These are phyloP conservation scores for Didymodactylos carnosus DNA, from an alignment of 2,888 invertebrate genomes.

Conservation along the genomic window DNA sequence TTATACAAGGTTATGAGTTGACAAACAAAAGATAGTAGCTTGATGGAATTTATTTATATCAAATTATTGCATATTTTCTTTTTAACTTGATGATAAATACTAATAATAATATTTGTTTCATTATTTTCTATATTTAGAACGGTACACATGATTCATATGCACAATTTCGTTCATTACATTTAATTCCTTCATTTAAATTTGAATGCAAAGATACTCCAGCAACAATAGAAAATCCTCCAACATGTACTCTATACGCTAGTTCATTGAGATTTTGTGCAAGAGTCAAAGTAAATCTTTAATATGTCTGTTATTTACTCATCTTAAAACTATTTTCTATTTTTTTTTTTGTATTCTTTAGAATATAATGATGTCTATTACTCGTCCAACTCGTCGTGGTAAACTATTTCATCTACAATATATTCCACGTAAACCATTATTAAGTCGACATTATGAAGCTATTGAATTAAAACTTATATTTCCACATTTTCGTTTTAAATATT, in stretches of 20 bases:
- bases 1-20: too few species aligned
- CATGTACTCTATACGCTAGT: conserved; percentile 60
- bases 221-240: conserved; percentile 39
- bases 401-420: conserved; percentile 58
- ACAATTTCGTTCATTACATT: conserved; percentile 68
- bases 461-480: conserved; percentile 6
- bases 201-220: conserved; percentile 46
- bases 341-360: conserved; percentile 25
- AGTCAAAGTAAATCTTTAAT: conserved; percentile 48
- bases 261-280: conserved; percentile 88
- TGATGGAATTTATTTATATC: too few species aligned
- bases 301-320: background rate
- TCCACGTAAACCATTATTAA: conserved; percentile 68
- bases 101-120: background rate
- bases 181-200: conserved; percentile 55
- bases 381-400: conserved; percentile 73
- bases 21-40: too few species aligned
- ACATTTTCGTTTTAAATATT: conserved; percentile 43
- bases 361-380: conserved; percentile 59
- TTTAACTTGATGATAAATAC: background rate
- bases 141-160: conserved; percentile 85
- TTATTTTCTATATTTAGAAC: background rate
- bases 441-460: conserved; percentile 49
- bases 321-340: background rate
- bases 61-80: too few species aligned